Base-by-base conservation (phyloP, 2,888 invertebrate species). In the Horisme vitalbata region DNA sequence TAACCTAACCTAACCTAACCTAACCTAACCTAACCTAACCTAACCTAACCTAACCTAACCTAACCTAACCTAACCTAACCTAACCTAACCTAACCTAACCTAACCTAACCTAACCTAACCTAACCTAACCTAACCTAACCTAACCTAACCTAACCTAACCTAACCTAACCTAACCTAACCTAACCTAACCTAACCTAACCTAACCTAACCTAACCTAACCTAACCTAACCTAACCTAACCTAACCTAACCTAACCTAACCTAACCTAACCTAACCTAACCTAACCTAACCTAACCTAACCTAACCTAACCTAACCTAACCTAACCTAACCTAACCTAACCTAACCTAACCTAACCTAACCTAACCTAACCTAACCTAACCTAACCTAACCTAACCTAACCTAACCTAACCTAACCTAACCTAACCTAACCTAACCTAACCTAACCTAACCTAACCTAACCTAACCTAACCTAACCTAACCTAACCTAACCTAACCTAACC, bases 331-430 rank as follows among this genome's bases (percentile, higher is more conserved):
- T 54, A 54, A 54, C 54, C 53, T 52, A 48, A 54, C 48, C 51
- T 53, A 51, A 51, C 54, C 57, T 54, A 50, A 54, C 54, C 57
- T 54, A 52, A 54, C 54, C 54, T 54, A 54, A 54, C 57, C 57
- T 55, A 55, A 55, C 58, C 55, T 53, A 50, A 47, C 52, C 53
- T 15, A 32, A 14, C 32, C 15, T 15, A 32, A 54, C 56, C 28
- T 28, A 28, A 28, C 59, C 32, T 15, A 15, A 32, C 28, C 57
- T 51, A 51, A 53, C 52, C 52, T 52, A 26, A 26, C 53, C 52
- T 48, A 48, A 52, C 52, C 52, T 48, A 49, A 49, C 53, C 43
- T 41, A 45, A 37, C 49, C 45, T 41, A 48, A 41, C 47, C 45
- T 35, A 49, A 49, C 44, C 44, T 48, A 48, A 41, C 37, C 41